A percentile compares a stretch with the other conserved stretches of the same genome.
phyloP scores from a whole-genome alignment of 2,888 invertebrate species.

The Copidosoma aretas region DNA sequence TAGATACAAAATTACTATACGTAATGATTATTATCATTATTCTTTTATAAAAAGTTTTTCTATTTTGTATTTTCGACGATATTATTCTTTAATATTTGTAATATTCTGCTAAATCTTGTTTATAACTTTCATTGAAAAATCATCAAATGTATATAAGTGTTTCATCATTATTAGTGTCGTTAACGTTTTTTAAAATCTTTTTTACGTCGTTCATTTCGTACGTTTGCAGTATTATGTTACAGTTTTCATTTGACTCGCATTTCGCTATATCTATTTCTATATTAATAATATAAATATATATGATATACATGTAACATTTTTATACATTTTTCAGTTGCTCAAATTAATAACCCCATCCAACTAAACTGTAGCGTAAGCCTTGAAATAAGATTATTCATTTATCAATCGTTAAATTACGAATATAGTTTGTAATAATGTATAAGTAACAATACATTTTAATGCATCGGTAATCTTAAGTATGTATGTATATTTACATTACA shows the following conservation, averaged over 20 bases:
- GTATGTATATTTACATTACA: constrained; percentile 38
- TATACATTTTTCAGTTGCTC: constrained; percentile 46
- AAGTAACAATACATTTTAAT: constrained; percentile 40
- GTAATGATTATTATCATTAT: constrained; percentile 9
- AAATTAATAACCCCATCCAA: constrained; percentile 47
- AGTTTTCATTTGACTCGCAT: constrained; percentile 24
- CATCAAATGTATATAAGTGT: constrained; percentile 25
- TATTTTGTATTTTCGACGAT: constrained; percentile 21
- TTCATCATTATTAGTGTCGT: constrained; percentile 13
- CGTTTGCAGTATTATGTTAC: constrained; percentile 25
- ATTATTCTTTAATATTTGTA: constrained; percentile 15
- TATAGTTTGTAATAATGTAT: constrained; percentile 37
- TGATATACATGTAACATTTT: constrained; percentile 46
- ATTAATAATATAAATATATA: constrained; percentile 33
- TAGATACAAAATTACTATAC: constrained; percentile 25
- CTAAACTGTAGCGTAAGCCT: constrained; percentile 37
- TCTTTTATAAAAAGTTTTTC: constrained; percentile 13
- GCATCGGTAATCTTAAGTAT: constrained; percentile 29
- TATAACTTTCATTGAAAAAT: constrained; percentile 22
- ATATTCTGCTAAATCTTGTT: neutral
- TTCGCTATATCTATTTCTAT: constrained; percentile 42
- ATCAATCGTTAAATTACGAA: constrained; percentile 1
- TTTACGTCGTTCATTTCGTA: constrained; percentile 14
- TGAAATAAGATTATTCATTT: constrained; percentile 32
- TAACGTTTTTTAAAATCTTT: constrained; percentile 14